Base-by-base conservation (phyloP, 1,140 invertebrate species). In the Drosophila albomicans region DNA sequence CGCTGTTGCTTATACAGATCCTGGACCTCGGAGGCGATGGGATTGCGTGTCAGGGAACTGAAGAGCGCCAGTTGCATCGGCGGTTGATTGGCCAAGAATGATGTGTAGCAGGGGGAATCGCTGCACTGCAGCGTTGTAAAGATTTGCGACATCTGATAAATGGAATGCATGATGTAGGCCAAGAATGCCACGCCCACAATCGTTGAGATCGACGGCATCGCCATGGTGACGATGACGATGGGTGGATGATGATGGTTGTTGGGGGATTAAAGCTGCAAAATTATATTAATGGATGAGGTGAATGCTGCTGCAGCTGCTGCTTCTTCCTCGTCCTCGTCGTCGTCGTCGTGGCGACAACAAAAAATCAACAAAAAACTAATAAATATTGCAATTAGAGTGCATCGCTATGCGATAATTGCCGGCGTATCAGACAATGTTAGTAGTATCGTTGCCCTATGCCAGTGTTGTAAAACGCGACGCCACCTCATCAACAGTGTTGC, bases 51-150 rank as follows among this genome's bases (percentile, higher is more conserved):
- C 2, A 93, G 79, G n/a, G 95, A 95, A 35, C 93, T 94, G 78
- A 94, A 95, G 7, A 95, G 79, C 25, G 94, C 93, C 59, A 95
- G 79, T 71, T 95, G 93, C 69, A 95, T 89, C 46, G 93, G 93
- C n/a, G 95, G 95, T 57, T 94, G 92, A 16, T 93, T 84, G 66
- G 87, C 79, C 68, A 95, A 93, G 91, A 94, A 94, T 0, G 94
- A 95, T 48, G 92, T 94, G 84, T 95, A 94, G 93, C 94, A 97
- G 74, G 89, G 93, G 73, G 94, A 91, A 68, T 93, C 93, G 64
- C 93, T 93, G 92, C 96, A 97, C 64, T 94, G 91, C n/a, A 96
- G 95, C 15, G 95, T 94, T 58, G 95, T 94, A 89, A 96, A 97
- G 43, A 97, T 94, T 84, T 94, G 93, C 61, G 95, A 95, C 79